Evolutionary conservation across 1,140 invertebrate genomes (phyloP).

Genomic region (Chrysomallon squamiferum): DNA sequence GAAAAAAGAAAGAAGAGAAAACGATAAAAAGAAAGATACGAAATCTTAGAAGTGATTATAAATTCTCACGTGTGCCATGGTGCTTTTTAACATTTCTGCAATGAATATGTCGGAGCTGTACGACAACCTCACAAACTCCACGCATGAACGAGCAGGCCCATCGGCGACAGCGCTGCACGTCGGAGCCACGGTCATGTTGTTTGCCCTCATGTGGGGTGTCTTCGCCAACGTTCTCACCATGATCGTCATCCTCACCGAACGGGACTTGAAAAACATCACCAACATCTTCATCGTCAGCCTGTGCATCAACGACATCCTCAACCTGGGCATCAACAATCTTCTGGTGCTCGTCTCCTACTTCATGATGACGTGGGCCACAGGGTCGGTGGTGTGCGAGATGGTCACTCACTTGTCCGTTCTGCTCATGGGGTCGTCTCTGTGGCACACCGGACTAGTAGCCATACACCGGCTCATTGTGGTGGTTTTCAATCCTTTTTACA

Average conservation of each 20-base stretch:
- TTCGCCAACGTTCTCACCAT: conserved; percentile 53
- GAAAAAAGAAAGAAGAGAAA: no score
- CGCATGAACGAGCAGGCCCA: conserved; percentile 16
- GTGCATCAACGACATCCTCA: conserved; percentile 62
- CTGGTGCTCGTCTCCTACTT: conserved; percentile 60
- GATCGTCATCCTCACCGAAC: conserved; percentile 40
- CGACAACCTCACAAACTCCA: no score
- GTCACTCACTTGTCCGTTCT: conserved; percentile 58
- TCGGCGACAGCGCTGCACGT: conserved; percentile 44
- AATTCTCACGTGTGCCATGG: no score
- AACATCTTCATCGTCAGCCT: conserved; percentile 61
- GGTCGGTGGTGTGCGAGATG: conserved; percentile 52
- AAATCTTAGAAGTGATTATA: no score
- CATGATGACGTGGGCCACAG: conserved; percentile 48
- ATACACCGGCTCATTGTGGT: conserved; percentile 62
- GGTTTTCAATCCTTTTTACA: conserved; percentile 59
- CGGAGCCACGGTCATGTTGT: conserved; percentile 48
- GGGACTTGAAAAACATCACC: conserved; percentile 55
- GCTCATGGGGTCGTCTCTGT: conserved; percentile 58
- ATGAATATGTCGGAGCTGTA: no score
- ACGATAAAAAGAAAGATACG: no score
- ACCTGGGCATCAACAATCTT: conserved; percentile 59
- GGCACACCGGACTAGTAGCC: conserved; percentile 62
- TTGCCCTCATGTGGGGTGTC: conserved; percentile 46
- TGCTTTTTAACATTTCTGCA: no score